A percentile compares a stretch with the other conserved stretches of the same genome.
These are phyloP conservation scores for Nycteola revayana DNA, from an alignment of 2,888 invertebrate species.

Conservation along the genomic window DNA sequence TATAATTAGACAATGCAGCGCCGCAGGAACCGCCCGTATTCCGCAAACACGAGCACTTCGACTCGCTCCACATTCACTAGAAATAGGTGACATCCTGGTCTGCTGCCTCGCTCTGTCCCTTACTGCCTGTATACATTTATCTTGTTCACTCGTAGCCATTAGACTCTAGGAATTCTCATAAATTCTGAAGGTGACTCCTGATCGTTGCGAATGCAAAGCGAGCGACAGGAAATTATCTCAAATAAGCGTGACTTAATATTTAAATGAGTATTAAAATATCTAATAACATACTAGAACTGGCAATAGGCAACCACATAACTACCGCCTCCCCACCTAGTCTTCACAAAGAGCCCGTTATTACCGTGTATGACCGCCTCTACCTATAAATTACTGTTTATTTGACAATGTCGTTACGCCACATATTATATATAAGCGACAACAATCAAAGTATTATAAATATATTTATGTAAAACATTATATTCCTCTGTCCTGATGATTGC, in stretches of 20 bases:
- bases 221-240: neutral
- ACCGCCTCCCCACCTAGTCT: too few relatives aligned
- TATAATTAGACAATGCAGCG: conserved; percentile 20
- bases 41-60: conserved; percentile 10
- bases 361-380: too few relatives aligned
- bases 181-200: conserved; percentile 4
- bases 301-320: too few relatives aligned
- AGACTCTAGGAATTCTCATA: conserved; percentile 2
- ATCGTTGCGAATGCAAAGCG: neutral
- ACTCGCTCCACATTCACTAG: conserved; percentile 14
- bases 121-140: neutral
- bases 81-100: conserved; percentile 5
- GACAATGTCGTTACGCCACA: too few relatives aligned
- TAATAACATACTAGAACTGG: too few relatives aligned
- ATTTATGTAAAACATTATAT: too few relatives aligned
- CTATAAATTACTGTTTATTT: too few relatives aligned
- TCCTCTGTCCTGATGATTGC: too few relatives aligned
- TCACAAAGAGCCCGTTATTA: too few relatives aligned
- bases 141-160: neutral
- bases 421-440: too few relatives aligned
- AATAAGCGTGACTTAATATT: neutral
- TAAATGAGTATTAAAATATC: too few relatives aligned
- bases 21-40: conserved; percentile 11
- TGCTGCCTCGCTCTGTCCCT: conserved; percentile 2
- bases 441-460: too few relatives aligned